Base-by-base conservation (phyloP, 2,113 vertebrate genomes). In the Oreotrochilus melanogaster region DNA sequence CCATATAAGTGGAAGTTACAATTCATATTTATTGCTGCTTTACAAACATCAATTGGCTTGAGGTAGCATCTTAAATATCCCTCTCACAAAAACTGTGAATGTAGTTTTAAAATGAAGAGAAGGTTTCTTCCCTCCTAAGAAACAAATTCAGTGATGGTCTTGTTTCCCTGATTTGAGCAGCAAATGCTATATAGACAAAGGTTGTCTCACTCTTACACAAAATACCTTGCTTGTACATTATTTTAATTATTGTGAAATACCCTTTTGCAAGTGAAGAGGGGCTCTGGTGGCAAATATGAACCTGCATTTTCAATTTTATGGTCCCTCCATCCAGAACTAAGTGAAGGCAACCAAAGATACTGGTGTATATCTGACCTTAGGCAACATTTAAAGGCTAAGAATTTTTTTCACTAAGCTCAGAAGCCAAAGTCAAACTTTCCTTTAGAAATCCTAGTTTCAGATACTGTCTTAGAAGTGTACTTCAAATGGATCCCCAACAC, bases 401-500 rank as follows among this genome's bases (percentile, higher is more conserved):
- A 2, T 21, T 64, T 72, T 89, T 89, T 84, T 76, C 28, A 2
- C 53, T 81, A 64, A 35, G n/a, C 37, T 66, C 54, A 14, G 23
- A 62, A 88, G 47, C 39, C 58, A 47, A 86, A 91, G 37, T 31
- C 54, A 93, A 80, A 58, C 67, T 76, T 92, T 18, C 4, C 54
- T 76, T 91, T 47, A 79, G 87, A 80, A 96, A 76, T 25, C 25
- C 28, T 25, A 11, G 2, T 47, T 86, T 66, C 93, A 89, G 51
- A 50, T 47, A 78, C 7, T 70, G 67, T 45, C 47, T 79, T 62
- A 61, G 57, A 78, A 72, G 28, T 35, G 18, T 45, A 28, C 58
- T 94, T 93, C 64, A 92, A 86, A 96, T 79, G 50, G 60, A 88
- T 90, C 82, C 37, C 58, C n/a, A 35, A 5, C 50, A 73, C 84